These are phyloP conservation scores for Mellivora capensis DNA, from an alignment of 2,113 vertebrate genomes.

Conservation along the genomic window DNA sequence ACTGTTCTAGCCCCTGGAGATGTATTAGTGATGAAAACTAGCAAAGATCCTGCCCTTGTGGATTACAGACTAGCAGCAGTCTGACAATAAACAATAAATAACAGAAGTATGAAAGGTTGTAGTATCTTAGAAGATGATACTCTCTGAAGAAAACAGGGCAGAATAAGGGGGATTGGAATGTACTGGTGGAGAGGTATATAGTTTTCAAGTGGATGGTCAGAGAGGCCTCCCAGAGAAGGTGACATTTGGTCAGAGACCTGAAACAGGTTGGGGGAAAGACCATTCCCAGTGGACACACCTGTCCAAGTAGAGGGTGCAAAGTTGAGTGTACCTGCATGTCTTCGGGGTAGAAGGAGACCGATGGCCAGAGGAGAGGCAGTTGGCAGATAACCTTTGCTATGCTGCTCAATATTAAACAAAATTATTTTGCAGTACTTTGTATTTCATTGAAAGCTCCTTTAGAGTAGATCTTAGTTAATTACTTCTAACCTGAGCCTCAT, in stretches of 20 bases:
- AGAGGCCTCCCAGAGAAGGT: background rate
- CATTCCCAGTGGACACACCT: background rate
- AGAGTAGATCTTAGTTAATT: background rate
- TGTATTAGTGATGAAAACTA: background rate
- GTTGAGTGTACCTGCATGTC: background rate
- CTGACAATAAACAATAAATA: background rate
- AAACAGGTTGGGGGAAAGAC: background rate
- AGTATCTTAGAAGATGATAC: background rate
- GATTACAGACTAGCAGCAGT: background rate
- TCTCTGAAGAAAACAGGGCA: background rate
- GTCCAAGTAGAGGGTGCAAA: background rate
- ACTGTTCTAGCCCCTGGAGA: background rate
- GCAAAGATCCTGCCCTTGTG: background rate
- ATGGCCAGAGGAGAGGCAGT: background rate
- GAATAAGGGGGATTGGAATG: background rate
- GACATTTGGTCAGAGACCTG: background rate
- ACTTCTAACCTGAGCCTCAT: background rate
- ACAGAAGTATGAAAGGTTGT: background rate
- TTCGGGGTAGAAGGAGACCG: background rate
- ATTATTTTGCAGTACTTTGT: background rate
- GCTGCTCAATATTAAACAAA: background rate
- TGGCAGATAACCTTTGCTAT: background rate
- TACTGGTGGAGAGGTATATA: background rate
- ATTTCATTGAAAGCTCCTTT: background rate
- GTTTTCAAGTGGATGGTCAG: background rate